These are phyloP conservation scores for Synanthedon formicaeformis DNA, from an alignment of 2,888 invertebrate species.

Conservation along the genomic window DNA sequence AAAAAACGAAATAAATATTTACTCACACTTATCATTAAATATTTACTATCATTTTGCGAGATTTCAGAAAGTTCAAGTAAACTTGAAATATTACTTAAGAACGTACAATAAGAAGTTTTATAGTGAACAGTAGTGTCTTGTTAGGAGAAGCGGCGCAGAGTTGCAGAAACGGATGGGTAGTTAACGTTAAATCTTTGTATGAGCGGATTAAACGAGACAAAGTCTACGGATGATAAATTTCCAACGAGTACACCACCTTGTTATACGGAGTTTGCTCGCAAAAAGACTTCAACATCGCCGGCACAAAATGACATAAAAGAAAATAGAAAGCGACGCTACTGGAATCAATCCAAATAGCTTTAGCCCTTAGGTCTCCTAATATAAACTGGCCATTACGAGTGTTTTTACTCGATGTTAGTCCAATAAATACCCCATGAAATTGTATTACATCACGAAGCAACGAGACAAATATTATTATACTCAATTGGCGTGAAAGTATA, in stretches of 20 bases:
- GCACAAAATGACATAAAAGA: background rate
- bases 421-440: background rate
- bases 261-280: background rate
- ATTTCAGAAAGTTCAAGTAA: background rate
- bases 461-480: background rate
- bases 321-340: background rate
- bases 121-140: slow-evolving; percentile 17
- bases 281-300: background rate
- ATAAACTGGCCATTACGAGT: background rate
- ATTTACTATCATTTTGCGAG: too few species aligned
- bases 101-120: slow-evolving; percentile 17
- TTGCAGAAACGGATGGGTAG: slow-evolving; percentile 17
- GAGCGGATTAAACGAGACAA: slow-evolving; percentile 6
- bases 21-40: too few species aligned
- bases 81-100: slow-evolving; percentile 11
- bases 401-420: background rate
- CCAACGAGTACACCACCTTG: background rate
- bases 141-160: slow-evolving; percentile 17
- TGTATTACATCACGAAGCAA: background rate
- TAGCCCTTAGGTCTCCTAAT: background rate
- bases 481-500: background rate
- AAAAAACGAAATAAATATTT: too few species aligned
- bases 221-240: background rate
- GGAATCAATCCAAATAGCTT: background rate
- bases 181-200: slow-evolving; percentile 13